Conservation (phyloP, 2,113 vertebrate genomes). For the Aviceda subcristata region DNA sequence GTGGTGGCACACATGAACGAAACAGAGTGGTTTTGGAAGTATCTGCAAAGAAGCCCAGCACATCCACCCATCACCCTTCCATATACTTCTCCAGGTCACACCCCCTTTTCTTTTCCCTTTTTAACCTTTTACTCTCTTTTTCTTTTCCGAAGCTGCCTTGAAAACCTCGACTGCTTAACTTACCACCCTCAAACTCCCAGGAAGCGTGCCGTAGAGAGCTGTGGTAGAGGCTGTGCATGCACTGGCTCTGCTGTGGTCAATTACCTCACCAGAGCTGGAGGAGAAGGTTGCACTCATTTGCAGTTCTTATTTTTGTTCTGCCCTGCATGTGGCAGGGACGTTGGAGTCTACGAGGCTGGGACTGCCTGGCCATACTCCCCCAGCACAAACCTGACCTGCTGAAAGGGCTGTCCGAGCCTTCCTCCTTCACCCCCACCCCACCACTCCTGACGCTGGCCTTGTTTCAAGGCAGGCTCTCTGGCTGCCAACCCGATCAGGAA, state of each 20-base stretch:
- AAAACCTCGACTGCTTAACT: background rate
- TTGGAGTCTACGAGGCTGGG: background rate
- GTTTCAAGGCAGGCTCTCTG: background rate
- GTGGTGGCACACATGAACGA: background rate
- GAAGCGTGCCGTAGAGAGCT: background rate
- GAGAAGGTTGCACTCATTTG: background rate
- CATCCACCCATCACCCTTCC: background rate
- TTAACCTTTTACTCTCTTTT: background rate
- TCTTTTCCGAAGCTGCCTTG: background rate
- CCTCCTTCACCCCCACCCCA: background rate
- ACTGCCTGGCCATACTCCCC: background rate
- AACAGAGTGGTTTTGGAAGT: background rate
- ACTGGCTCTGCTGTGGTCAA: background rate
- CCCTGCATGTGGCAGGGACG: background rate
- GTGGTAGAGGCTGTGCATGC: background rate
- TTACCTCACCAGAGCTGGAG: background rate
- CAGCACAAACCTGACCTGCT: background rate
- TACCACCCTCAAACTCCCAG: background rate
- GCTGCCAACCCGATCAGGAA: background rate
- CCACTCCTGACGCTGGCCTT: background rate
- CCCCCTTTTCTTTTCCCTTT: background rate
- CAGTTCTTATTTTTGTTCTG: background rate
- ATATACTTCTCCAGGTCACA: background rate
- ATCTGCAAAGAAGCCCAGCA: background rate
- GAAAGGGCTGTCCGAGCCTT: background rate